A percentile compares a stretch with the other conserved stretches of the same genome.
These are phyloP conservation scores for Drosophila navojoa DNA, from an alignment of 1,140 invertebrate species.

Conservation along the genomic window DNA sequence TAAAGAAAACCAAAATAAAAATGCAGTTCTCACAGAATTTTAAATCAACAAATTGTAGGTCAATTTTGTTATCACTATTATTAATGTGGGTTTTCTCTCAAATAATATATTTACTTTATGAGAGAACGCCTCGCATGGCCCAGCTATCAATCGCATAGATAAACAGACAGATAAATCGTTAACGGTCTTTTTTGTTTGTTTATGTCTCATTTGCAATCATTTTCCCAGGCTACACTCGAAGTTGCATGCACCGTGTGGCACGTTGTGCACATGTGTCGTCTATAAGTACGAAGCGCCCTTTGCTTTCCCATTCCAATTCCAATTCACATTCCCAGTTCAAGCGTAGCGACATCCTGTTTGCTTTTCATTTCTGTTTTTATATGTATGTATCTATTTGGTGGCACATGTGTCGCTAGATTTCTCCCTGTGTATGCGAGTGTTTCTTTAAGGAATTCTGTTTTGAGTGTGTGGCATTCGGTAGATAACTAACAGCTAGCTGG, in stretches of 20 bases:
- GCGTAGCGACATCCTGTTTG: conserved; percentile 78
- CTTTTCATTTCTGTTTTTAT: conserved; percentile 43
- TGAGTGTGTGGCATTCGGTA: conserved; percentile 40
- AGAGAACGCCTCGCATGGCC: not conserved
- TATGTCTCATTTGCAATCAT: conserved; percentile 20
- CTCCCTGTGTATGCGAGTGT: conserved; percentile 11
- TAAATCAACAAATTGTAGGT: no score
- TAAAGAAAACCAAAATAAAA: no score
- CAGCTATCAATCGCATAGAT: conserved; percentile 10
- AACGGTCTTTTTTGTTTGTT: conserved; percentile 23
- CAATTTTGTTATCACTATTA: not conserved
- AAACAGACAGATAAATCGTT: conserved; percentile 17
- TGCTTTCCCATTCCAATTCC: conserved; percentile 12
- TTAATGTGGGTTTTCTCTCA: not conserved
- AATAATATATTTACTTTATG: not conserved
- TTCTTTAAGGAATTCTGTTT: conserved; percentile 18
- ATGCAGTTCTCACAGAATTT: no score
- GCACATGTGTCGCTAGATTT: conserved; percentile 42
- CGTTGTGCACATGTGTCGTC: conserved; percentile 67
- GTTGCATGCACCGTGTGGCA: conserved; percentile 43
- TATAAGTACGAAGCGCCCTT: conserved; percentile 29
- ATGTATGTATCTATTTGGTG: conserved; percentile 47
- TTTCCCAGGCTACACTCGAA: conserved; percentile 39
- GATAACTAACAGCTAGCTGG: conserved; percentile 68
- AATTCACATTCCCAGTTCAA: conserved; percentile 46